Conservation (phyloP, 2,113 vertebrate genomes). For the Naja naja region DNA sequence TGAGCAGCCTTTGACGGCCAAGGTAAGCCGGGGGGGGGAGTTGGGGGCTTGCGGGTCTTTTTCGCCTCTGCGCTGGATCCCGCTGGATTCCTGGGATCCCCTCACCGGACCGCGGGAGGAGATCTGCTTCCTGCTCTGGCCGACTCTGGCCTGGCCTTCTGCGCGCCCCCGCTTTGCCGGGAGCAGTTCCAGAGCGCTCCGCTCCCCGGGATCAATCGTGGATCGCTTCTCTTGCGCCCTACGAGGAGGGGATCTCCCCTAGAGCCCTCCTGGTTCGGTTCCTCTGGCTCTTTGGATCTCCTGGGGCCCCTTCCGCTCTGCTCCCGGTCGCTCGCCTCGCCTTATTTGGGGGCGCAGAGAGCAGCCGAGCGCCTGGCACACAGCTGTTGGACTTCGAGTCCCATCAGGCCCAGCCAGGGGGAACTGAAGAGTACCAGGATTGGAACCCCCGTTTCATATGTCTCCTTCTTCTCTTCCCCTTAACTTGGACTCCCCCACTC, state of each 20-base stretch:
- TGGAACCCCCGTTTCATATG: neutral
- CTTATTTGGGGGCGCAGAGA: neutral
- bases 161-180: neutral
- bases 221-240: neutral
- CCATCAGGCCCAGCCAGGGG: neutral
- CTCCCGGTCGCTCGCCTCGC: fast-evolving
- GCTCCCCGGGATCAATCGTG: neutral
- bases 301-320: neutral
- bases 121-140: neutral
- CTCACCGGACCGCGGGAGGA: neutral
- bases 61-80: neutral
- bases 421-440: neutral
- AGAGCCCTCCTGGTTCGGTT: neutral
- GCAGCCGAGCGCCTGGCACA: neutral
- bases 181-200: neutral
- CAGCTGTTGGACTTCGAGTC: neutral
- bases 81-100: neutral
- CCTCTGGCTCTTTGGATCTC: neutral
- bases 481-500: neutral
- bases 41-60: neutral
- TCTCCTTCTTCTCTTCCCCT: neutral
- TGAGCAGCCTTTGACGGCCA: neutral
- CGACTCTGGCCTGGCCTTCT: neutral
- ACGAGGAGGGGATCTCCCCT: neutral
- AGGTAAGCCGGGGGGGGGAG: neutral